Conservation (phyloP, 1,140 invertebrate genomes). For the Ephestia elutella region DNA sequence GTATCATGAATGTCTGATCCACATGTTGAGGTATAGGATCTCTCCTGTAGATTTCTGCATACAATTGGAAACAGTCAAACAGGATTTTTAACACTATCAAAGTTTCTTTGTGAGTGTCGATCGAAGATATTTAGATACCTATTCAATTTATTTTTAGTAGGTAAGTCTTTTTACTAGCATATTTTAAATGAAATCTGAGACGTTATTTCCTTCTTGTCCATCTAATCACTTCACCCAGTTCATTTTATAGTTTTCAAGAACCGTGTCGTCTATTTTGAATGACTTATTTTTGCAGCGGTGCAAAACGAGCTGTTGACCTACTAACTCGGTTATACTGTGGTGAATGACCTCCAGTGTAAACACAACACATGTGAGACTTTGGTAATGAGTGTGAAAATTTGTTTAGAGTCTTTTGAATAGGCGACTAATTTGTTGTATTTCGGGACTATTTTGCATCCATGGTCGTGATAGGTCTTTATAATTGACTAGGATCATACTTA, state of each 20-base stretch:
- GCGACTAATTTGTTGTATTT: neutral
- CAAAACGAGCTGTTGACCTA: neutral
- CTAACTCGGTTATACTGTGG: neutral
- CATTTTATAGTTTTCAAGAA: neutral
- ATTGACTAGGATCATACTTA: no score
- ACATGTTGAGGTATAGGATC: no score
- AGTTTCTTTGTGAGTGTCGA: no score
- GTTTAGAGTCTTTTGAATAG: neutral
- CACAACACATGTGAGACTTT: neutral
- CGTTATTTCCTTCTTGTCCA: neutral
- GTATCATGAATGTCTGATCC: no score
- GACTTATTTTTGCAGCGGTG: neutral
- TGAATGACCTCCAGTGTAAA: neutral
- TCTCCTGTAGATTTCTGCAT: no score
- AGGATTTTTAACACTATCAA: no score
- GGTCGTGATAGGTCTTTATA: no score
- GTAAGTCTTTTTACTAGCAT: no score
- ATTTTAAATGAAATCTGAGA: neutral
- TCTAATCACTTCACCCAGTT: neutral
- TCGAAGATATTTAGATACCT: no score
- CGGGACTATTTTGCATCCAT: no score
- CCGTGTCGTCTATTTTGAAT: conserved; percentile 1
- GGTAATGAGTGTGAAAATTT: neutral
- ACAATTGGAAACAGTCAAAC: no score
- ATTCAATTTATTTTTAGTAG: no score